A percentile compares a stretch with the other conserved stretches of the same genome.
These are phyloP conservation scores for Acestrorhynchus altus DNA, from an alignment of 2,797 vertebrate genomes.

Conservation along the genomic window DNA sequence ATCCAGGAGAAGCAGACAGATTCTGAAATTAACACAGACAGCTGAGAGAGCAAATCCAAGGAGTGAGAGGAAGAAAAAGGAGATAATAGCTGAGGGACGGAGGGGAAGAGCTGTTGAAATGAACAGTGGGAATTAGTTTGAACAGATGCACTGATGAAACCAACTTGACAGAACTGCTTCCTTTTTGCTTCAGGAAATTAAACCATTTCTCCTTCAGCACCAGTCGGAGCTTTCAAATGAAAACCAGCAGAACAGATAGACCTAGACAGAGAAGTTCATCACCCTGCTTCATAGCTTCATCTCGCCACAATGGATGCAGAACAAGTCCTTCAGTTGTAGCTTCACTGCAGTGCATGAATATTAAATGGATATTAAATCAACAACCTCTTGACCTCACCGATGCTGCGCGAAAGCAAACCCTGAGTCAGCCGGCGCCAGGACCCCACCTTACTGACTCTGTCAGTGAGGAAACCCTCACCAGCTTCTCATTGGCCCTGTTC, in stretches of 20 bases:
- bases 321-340: background rate
- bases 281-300: background rate
- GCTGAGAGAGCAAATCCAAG: constrained; percentile 29
- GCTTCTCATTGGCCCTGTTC: background rate
- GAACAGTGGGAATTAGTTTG: background rate
- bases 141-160: background rate
- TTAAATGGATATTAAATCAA: too few species aligned
- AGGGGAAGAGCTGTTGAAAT: background rate
- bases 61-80: constrained; percentile 20
- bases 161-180: background rate
- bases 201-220: background rate
- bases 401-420: too few species aligned
- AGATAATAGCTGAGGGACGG: background rate
- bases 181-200: constrained; percentile 25
- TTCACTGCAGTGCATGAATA: background rate
- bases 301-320: background rate
- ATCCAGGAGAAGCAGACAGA: constrained; percentile 32
- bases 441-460: too few species aligned
- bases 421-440: too few species aligned
- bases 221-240: background rate
- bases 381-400: too few species aligned
- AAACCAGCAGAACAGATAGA: background rate
- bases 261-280: background rate
- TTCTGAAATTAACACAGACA: constrained; percentile 29
- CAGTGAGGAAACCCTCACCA: too few species aligned